phyloP scores from a whole-genome alignment of 2,113 vertebrate species.

The Platysternon megacephalum region DNA sequence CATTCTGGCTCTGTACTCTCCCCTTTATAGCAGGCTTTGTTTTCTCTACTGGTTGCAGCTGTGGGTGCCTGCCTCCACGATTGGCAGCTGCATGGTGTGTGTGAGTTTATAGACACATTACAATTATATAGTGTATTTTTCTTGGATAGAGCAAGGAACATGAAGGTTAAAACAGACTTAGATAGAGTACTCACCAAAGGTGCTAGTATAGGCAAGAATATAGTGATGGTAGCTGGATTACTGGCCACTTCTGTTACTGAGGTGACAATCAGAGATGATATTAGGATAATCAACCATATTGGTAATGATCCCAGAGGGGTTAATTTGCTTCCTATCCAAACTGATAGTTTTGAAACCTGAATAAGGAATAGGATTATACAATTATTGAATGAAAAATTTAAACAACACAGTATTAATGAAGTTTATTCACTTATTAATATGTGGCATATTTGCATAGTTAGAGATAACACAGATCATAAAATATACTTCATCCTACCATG shows the following conservation, averaged over 20 bases:
- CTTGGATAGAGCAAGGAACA: background rate
- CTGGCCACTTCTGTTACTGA: slow-evolving; percentile 93
- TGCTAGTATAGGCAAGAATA: slow-evolving; percentile 91
- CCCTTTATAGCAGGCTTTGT: background rate
- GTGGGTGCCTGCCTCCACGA: background rate
- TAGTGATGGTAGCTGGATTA: slow-evolving; percentile 92
- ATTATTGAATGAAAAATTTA: background rate
- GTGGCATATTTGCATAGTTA: background rate
- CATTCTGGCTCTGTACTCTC: background rate
- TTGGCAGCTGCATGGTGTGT: background rate
- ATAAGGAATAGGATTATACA: background rate
- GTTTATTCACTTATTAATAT: background rate
- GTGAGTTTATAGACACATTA: background rate
- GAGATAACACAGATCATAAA: background rate
- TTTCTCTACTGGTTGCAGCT: background rate
- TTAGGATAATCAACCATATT: slow-evolving; percentile 80
- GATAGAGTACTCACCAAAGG: slow-evolving; percentile 85
- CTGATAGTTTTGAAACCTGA: slow-evolving; percentile 88
- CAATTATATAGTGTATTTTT: background rate
- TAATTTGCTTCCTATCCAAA: slow-evolving; percentile 88
- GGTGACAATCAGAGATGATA: slow-evolving; percentile 90
- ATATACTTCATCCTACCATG: background rate
- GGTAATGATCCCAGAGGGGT: slow-evolving; percentile 88
- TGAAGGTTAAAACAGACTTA: background rate
- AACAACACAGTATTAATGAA: background rate